Percentiles rank a stretch among this genome's conserved stretches.
These are phyloP conservation scores for Helicoverpa armigera DNA, from an alignment of 1,140 invertebrate species.

Conservation along the genomic window DNA sequence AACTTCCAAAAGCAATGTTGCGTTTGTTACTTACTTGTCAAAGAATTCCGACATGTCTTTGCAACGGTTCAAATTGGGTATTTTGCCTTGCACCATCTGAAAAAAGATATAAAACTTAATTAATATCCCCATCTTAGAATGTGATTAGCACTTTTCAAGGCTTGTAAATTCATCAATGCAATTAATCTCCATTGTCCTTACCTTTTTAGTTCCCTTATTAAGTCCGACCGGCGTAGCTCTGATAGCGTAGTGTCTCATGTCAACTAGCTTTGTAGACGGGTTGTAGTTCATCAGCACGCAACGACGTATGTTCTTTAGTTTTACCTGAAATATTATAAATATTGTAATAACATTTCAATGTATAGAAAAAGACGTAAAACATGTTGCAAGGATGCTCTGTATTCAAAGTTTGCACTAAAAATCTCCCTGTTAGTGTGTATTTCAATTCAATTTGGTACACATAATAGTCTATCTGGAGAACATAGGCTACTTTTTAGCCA, in stretches of 20 bases:
- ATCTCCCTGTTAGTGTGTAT: no score
- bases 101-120: conserved; percentile 45
- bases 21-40: conserved; percentile 89
- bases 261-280: conserved; percentile 93
- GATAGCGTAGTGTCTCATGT: conserved; percentile 97
- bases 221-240: conserved; percentile 95
- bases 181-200: no score
- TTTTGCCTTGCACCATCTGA: conserved; percentile 93
- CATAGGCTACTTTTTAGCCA: no score
- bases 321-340: conserved; percentile 88
- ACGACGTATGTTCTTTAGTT: conserved; percentile 95
- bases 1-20: no score
- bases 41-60: conserved; percentile 97
- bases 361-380: neutral
- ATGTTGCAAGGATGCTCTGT: no score
- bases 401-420: no score
- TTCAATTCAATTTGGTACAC: no score
- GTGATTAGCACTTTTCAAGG: no score
- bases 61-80: conserved; percentile 96
- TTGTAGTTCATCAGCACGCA: conserved; percentile 98
- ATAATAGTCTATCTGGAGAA: no score
- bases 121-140: neutral
- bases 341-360: neutral
- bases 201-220: conserved; percentile 97
- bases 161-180: no score